These are phyloP conservation scores for Harpalus rubripes DNA, from an alignment of 2,888 invertebrate species.

Conservation along the genomic window DNA sequence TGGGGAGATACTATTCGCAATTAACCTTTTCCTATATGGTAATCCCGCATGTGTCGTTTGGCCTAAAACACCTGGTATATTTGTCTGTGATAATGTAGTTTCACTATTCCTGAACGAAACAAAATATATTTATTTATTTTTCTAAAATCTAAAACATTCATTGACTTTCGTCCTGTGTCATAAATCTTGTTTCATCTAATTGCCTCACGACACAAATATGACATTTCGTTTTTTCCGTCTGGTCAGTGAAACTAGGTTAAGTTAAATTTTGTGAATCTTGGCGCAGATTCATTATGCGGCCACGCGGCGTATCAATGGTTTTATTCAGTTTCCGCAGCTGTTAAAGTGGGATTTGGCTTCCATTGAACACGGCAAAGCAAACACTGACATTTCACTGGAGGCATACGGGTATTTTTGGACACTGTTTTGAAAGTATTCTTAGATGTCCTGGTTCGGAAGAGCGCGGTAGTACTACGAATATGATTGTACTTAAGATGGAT, in stretches of 20 bases:
- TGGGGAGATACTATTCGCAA: too few species aligned
- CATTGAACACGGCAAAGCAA: not conserved
- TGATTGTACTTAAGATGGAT: too few species aligned
- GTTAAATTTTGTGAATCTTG: not conserved
- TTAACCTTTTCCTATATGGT: too few species aligned
- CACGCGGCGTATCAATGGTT: not conserved
- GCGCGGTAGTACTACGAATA: too few species aligned
- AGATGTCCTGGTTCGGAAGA: not conserved
- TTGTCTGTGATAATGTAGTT: too few species aligned
- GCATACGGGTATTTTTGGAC: not conserved
- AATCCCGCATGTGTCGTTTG: too few species aligned
- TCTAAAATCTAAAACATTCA: not conserved
- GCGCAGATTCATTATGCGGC: not conserved
- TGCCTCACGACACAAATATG: not conserved
- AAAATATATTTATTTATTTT: not conserved
- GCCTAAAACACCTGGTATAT: too few species aligned
- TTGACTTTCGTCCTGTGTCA: not conserved
- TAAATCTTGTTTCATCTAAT: not conserved
- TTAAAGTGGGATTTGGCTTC: not conserved
- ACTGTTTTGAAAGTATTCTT: not conserved
- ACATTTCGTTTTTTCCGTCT: not conserved
- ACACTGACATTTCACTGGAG: constrained; percentile 5
- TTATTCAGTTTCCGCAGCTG: not conserved
- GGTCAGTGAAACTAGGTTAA: not conserved
- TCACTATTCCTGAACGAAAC: too few species aligned